Evolutionary conservation across 2,797 vertebrate genomes (phyloP).

Genomic region (Rhyacichthys aspro): DNA sequence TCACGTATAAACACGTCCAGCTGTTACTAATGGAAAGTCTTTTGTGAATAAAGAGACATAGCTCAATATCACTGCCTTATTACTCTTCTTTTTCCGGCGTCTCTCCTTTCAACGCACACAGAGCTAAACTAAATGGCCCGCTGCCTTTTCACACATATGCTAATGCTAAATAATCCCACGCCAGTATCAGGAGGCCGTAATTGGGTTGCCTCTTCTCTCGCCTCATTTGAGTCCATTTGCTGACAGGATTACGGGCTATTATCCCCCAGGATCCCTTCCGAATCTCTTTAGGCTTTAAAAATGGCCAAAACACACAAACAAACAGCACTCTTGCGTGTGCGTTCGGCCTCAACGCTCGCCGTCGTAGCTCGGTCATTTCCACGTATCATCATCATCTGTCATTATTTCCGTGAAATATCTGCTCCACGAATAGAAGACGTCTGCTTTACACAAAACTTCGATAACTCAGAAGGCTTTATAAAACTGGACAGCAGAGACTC

Average conservation of each 20-base stretch:
- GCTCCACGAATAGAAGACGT: too few relatives aligned
- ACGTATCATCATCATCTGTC: constrained; percentile 77
- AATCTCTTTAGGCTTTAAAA: constrained; percentile 71
- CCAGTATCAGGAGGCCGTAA: constrained; percentile 87
- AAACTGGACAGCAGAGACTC: too few relatives aligned
- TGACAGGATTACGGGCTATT: constrained; percentile 84
- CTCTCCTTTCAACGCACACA: constrained; percentile 60
- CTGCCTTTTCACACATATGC: constrained; percentile 82
- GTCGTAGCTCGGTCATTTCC: constrained; percentile 73
- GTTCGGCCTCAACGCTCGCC: constrained; percentile 37
- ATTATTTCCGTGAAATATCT: constrained; percentile 69
- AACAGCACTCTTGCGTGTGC: constrained; percentile 37
- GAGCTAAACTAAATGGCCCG: constrained; percentile 69
- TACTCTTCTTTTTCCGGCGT: constrained; percentile 57
- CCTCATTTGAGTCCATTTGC: constrained; percentile 81
- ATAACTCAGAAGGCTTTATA: too few relatives aligned
- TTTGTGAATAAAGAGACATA: constrained; percentile 52
- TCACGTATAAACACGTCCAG: constrained; percentile 49
- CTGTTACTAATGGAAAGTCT: constrained; percentile 63
- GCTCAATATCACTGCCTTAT: constrained; percentile 66
- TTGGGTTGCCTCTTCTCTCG: constrained; percentile 84
- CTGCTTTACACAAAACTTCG: too few relatives aligned
- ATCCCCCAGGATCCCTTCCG: constrained; percentile 75
- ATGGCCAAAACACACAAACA: constrained; percentile 76
- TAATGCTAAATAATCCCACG: constrained; percentile 83